phyloP scores from a whole-genome alignment of 2,113 vertebrate species.

The Heterochromis multidens region DNA sequence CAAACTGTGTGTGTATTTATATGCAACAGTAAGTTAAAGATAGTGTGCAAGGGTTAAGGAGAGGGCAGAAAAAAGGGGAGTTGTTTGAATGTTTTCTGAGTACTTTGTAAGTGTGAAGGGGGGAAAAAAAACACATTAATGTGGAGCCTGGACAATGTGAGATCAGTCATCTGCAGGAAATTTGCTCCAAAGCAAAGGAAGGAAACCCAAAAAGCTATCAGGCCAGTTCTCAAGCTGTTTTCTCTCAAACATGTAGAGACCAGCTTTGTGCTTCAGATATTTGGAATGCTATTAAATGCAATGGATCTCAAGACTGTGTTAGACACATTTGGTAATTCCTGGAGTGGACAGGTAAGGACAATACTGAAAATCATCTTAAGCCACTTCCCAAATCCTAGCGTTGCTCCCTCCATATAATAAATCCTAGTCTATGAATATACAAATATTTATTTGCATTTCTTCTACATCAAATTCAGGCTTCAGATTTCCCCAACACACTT shows the following conservation, averaged over 20 bases:
- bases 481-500: not conserved
- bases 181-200: constrained; percentile 12
- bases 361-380: not conserved
- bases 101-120: not conserved
- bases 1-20: not conserved
- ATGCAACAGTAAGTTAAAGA: not conserved
- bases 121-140: not conserved
- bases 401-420: not conserved
- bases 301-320: not conserved
- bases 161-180: constrained; percentile 16
- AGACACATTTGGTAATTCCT: not conserved
- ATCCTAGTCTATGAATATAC: not conserved
- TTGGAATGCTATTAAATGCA: not conserved
- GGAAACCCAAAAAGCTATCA: constrained; percentile 5
- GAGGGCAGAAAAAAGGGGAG: not conserved
- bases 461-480: not conserved
- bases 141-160: not conserved
- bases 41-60: not conserved
- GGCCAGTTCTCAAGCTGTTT: not conserved
- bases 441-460: not conserved
- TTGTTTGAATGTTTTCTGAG: not conserved
- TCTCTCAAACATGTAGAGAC: not conserved
- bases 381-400: not conserved
- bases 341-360: not conserved
- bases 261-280: not conserved